These are phyloP conservation scores for Platycheirus rosarum DNA, from an alignment of 2,888 invertebrate species.

Conservation along the genomic window DNA sequence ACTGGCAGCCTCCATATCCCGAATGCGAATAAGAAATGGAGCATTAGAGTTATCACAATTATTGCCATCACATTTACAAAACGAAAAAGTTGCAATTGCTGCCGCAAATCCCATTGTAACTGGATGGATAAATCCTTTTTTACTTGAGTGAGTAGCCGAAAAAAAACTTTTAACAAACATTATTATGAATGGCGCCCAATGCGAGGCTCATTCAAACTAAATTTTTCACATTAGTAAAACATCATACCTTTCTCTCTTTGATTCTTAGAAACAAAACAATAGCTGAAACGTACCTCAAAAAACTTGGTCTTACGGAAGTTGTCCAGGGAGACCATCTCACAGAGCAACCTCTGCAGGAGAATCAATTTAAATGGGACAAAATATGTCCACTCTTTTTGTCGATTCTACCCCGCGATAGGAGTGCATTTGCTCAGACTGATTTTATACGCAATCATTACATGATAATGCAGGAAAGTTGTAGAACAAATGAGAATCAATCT, in stretches of 20 bases:
- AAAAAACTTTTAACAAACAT: neutral
- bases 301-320: conserved; percentile 71
- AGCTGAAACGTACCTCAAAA: conserved; percentile 54
- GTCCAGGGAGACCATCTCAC: conserved; percentile 63
- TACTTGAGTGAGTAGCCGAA: conserved; percentile 84
- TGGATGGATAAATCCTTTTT: conserved; percentile 91
- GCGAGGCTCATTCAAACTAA: conserved; percentile 7
- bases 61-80: conserved; percentile 88
- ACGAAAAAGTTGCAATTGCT: conserved; percentile 86
- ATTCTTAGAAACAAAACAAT: conserved; percentile 58
- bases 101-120: conserved; percentile 85
- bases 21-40: conserved; percentile 89
- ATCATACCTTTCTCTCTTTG: too few relatives aligned
- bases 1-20: conserved; percentile 89
- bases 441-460: conserved; percentile 84
- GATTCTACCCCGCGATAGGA: conserved; percentile 84
- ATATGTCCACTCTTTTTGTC: conserved; percentile 84
- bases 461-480: conserved; percentile 84
- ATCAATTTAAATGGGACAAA: conserved; percentile 81
- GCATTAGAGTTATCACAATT: conserved; percentile 88
- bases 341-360: conserved; percentile 75
- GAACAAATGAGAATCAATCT: too few relatives aligned
- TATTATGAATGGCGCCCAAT: conserved; percentile 14
- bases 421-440: conserved; percentile 84
- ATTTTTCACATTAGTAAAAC: neutral